Conservation (phyloP, 2,888 invertebrate species). For the Coenonympha glycerion region DNA sequence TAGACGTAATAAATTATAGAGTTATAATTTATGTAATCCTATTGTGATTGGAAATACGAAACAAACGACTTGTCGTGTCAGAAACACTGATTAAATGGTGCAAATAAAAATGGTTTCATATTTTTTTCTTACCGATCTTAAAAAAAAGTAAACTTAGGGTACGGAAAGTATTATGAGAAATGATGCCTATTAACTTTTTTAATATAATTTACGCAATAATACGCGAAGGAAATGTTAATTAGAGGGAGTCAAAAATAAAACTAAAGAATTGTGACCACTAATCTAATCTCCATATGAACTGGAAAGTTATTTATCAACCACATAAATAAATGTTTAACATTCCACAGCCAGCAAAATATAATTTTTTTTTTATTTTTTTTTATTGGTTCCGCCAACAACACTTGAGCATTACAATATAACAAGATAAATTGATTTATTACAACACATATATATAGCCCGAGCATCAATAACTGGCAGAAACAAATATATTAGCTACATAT, state of each 20-base stretch:
- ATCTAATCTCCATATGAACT: background rate
- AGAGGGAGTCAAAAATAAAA: too few relatives aligned
- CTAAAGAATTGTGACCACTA: background rate
- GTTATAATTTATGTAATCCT: slow-evolving; percentile 5
- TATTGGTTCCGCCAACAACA: too few relatives aligned
- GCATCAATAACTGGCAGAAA: too few relatives aligned
- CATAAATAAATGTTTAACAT: background rate
- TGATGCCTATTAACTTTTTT: background rate
- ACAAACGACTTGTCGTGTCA: background rate
- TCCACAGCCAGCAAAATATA: background rate
- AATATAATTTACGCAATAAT: background rate
- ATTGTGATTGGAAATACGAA: background rate
- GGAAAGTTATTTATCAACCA: background rate
- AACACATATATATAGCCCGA: too few relatives aligned
- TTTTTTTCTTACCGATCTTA: too few relatives aligned
- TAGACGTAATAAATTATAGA: background rate
- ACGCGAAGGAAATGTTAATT: too few relatives aligned
- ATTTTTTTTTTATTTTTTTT: too few relatives aligned
- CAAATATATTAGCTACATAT: slow-evolving; percentile 9
- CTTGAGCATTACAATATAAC: too few relatives aligned
- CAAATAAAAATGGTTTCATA: background rate
- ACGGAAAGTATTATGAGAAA: background rate
- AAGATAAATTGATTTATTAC: too few relatives aligned
- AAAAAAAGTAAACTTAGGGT: too few relatives aligned
- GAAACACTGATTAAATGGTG: background rate